These are phyloP conservation scores for Linyphia triangularis DNA, from an alignment of 2,888 invertebrate species.

Conservation along the genomic window DNA sequence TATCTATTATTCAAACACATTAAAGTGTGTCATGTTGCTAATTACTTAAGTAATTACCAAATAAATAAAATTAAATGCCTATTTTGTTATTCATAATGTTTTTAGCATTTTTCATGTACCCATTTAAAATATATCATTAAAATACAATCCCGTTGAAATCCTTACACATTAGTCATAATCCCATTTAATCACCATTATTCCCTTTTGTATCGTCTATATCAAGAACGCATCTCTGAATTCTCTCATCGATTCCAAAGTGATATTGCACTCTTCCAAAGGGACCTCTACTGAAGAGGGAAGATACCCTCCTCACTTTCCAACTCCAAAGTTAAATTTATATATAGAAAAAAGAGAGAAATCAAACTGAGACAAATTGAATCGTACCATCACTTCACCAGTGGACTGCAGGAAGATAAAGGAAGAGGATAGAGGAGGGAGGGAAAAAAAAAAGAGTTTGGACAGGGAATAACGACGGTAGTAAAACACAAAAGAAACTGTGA, in stretches of 20 bases:
- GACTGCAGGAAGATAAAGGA: neutral
- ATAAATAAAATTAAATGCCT: no score
- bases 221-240: no score
- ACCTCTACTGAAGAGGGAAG: neutral
- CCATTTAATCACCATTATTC: no score
- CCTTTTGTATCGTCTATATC: no score
- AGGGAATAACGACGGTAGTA: constrained; percentile 41
- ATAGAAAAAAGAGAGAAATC: constrained; percentile 44
- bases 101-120: no score
- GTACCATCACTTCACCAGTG: constrained; percentile 47
- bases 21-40: no score
- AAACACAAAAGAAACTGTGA: constrained; percentile 33
- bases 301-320: neutral
- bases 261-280: constrained; percentile 27
- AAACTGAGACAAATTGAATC: constrained; percentile 60
- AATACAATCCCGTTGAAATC: no score
- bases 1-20: no score
- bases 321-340: constrained; percentile 54
- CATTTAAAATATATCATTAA: no score
- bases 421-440: neutral
- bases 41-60: no score
- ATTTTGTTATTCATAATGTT: no score
- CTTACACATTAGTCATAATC: no score
- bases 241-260: constrained; percentile 49
- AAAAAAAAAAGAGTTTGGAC: neutral